Conservation (phyloP, 2,113 vertebrate species). For the Rhinichthys klamathensis region DNA sequence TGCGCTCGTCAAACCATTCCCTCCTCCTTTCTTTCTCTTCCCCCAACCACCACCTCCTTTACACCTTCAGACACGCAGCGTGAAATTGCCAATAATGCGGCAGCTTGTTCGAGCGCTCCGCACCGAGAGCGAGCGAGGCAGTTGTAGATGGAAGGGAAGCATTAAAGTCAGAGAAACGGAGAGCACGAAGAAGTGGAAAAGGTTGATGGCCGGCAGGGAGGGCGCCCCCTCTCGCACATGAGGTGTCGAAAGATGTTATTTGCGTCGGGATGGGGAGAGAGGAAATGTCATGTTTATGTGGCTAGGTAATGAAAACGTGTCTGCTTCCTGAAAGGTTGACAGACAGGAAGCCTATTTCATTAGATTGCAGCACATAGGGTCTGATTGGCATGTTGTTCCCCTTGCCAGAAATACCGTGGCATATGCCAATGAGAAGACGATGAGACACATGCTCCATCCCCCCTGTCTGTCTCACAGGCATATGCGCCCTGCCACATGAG, state of each 20-base stretch:
- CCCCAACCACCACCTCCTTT: constrained; percentile 32
- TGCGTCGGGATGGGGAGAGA: constrained; percentile 59
- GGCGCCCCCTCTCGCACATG: constrained; percentile 3
- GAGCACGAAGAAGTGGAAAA: constrained; percentile 19
- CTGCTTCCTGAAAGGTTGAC: constrained; percentile 59
- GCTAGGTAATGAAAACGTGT: constrained; percentile 65
- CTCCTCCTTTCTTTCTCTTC: constrained; percentile 45
- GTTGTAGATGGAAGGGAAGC: constrained; percentile 9
- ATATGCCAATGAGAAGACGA: constrained; percentile 49
- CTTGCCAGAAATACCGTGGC: constrained; percentile 51
- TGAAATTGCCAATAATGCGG: constrained; percentile 55
- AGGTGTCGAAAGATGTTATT: constrained; percentile 30
- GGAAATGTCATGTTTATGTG: constrained; percentile 63
- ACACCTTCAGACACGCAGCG: constrained; percentile 50
- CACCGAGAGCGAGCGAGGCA: background rate
- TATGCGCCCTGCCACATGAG: constrained; percentile 37
- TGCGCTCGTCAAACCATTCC: constrained; percentile 55
- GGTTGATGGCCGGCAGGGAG: background rate
- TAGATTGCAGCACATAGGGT: constrained; percentile 56
- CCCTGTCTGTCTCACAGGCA: constrained; percentile 12
- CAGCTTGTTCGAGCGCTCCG: constrained; percentile 23
- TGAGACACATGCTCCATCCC: constrained; percentile 17
- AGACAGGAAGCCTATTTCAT: constrained; percentile 69
- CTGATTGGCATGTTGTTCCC: constrained; percentile 64
- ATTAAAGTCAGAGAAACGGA: constrained; percentile 20